Conservation (phyloP, 1,140 invertebrate species). For the Apolygus lucorum region DNA sequence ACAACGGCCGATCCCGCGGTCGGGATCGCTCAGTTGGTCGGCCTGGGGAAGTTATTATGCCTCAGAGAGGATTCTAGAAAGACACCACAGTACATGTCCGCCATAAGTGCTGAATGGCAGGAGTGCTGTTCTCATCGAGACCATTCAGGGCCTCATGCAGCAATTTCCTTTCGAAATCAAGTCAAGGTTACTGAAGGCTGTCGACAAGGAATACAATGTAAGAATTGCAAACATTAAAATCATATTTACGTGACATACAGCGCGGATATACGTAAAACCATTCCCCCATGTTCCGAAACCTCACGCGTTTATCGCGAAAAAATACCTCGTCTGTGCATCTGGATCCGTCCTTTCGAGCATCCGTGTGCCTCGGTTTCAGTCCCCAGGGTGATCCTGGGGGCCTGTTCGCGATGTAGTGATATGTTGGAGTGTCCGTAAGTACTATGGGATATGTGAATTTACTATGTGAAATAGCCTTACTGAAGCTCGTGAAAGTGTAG, state of each 20-base stretch:
- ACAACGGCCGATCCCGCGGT: no score
- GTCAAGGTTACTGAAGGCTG: conserved; percentile 51
- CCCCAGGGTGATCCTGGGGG: neutral
- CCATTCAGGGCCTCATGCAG: conserved; percentile 45
- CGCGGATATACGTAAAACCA: conserved; percentile 25
- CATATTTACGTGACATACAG: neutral
- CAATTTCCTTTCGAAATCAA: conserved; percentile 50
- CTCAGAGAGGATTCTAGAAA: conserved; percentile 37
- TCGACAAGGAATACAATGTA: conserved; percentile 56
- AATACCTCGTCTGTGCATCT: neutral
- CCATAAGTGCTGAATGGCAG: conserved; percentile 41
- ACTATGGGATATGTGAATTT: conserved; percentile 24
- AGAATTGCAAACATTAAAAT: conserved; percentile 36
- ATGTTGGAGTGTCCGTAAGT: neutral
- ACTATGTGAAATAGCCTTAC: conserved; percentile 33
- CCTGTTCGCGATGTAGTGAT: neutral
- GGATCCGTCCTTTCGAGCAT: neutral
- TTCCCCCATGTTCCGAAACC: conserved; percentile 5
- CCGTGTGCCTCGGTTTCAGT: no score
- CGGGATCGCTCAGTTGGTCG: conserved; percentile 13
- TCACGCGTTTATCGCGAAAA: conserved; percentile 20
- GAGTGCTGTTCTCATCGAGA: conserved; percentile 39
- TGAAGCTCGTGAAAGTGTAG: conserved; percentile 34
- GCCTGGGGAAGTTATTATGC: conserved; percentile 34
- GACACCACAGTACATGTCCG: conserved; percentile 39